Base-by-base conservation (phyloP, 2,113 vertebrate species). In the Rhabdomys dilectus region DNA sequence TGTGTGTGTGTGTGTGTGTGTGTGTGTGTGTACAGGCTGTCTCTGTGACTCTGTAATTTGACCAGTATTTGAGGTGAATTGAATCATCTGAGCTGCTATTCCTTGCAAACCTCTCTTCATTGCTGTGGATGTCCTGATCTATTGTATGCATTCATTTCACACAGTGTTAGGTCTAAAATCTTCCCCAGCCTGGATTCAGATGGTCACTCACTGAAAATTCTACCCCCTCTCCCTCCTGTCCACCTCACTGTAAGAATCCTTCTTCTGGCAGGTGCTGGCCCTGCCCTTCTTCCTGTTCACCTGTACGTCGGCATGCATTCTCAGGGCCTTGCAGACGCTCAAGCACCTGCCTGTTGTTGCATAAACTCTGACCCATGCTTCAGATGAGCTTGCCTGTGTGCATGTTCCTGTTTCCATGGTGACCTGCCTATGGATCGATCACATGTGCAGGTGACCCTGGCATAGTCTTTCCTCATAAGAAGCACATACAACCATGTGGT, bases 71-170 rank as follows among this genome's bases (percentile, higher is more conserved):
- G 73, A 36, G 29, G n/a, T 93, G 56, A 92, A 85, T 80, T 58
- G 48, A 95, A 91, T 75, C 72, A 15, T 58, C 62, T 84, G 53
- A 91, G 53, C n/a, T 56, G 76, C 95, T 31, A n/a, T 95, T 89
- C 91, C 42, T 93, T 36, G 11, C 77, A 91, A 45, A 31, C 72
- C n/a, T 26, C 62, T 64, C 22, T 89, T 87, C 42, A 89, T 45
- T 93, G 3, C 70, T 15, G 2, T 53, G 5, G 48, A 36, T 88
- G 70, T 92, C 93, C n/a, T n/a, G 51, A 9, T 81, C 80, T 58
- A 58, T 39, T 73, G 7, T 1, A 36, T 34, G 26, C n/a, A 45
- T 11, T 21, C 53, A 77, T 51, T 86, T 72, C 85, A 72, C 0
- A 16, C n/a, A 19, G 19, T 26, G 24, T 31, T 92, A 45, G 19